Evolutionary conservation across 2,888 invertebrate species (phyloP), one percentile per base, ranked within the genome.

Genomic region (Proisotoma minuta): DNA sequence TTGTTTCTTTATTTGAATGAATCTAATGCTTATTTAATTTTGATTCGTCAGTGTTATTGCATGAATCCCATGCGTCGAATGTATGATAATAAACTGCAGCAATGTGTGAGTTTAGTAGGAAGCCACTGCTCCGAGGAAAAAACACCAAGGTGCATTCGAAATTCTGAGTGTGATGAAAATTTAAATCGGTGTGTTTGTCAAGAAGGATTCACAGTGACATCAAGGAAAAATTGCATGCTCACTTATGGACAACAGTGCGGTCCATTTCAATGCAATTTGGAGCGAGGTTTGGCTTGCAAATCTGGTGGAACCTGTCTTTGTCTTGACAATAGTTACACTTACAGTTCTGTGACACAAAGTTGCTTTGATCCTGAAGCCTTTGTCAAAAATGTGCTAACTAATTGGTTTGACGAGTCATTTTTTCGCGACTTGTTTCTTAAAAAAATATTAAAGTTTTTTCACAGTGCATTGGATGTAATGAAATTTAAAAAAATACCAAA

Each of bases 11-110:
- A 26, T 20, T 18, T 50, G 5, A 50, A 50, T 26, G 50, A 20
- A 50, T 5, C 10, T 26, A 50, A 50, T 10, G 10, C 18, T 5
- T n/a, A n/a, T n/a, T n/a, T n/a, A n/a, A n/a, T n/a, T n/a, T n/a
- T n/a, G n/a, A n/a, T n/a, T n/a, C n/a, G n/a, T 12, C 20, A 68
- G 68, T 68, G 68, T 48, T 18, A 27, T 29, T 68, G 68, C 52
- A 47, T 59, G 50, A 53, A 60, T 26, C 47, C 68, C 1, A 20
- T 63, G 27, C 60, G 52, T 34, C 49, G 68, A 3, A 58, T 51
- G 15, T 68, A 56, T 34, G 65, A 68, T 28, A 49, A 65, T 20
- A 50, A 18, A 0, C 28, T 54, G 10, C 50, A 47, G n/a, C 56
- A 63, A 43, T 68, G 68, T 22, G 61, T 68, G 22, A 59, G 53